phyloP scores from a whole-genome alignment of 2,797 vertebrate species.

The Megaceryle alcyon region DNA sequence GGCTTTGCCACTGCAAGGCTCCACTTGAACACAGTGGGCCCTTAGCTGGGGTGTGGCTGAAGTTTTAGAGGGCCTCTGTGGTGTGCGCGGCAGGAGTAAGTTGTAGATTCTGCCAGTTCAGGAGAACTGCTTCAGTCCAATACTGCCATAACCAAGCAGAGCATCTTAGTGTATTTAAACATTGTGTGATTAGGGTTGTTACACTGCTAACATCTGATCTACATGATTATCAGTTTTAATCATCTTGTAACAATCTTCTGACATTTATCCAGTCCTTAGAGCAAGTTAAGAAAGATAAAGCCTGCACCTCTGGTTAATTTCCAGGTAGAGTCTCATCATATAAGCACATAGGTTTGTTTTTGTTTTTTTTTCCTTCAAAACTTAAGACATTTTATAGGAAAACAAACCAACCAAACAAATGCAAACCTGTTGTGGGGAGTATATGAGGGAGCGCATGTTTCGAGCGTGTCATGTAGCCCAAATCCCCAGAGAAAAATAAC shows the following conservation, averaged over 20 bases:
- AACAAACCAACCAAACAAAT: conserved; percentile 13
- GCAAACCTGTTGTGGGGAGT: conserved; percentile 17
- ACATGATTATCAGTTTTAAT: conserved; percentile 27
- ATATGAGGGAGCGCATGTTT: background rate
- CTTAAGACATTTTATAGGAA: conserved; percentile 9
- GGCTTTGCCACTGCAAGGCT: background rate
- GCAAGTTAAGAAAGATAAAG: background rate
- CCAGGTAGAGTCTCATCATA: background rate
- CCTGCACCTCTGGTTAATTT: background rate
- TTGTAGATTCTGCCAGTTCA: background rate
- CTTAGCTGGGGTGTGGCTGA: background rate
- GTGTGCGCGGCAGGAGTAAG: background rate
- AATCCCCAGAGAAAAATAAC: conserved; percentile 7
- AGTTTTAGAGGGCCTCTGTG: background rate
- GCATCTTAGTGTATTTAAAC: background rate
- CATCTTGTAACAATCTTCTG: conserved; percentile 3
- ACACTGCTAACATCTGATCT: conserved; percentile 2
- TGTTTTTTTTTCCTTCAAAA: background rate
- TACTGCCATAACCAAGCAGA: conserved; percentile 8
- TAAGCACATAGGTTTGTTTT: background rate
- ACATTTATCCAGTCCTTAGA: background rate
- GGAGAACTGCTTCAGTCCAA: background rate
- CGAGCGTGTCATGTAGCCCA: background rate
- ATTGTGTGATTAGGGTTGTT: conserved; percentile 1
- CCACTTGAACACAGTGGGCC: accelerated